Conservation (phyloP, 2,797 vertebrate genomes). For the Cetoscarus ocellatus region DNA sequence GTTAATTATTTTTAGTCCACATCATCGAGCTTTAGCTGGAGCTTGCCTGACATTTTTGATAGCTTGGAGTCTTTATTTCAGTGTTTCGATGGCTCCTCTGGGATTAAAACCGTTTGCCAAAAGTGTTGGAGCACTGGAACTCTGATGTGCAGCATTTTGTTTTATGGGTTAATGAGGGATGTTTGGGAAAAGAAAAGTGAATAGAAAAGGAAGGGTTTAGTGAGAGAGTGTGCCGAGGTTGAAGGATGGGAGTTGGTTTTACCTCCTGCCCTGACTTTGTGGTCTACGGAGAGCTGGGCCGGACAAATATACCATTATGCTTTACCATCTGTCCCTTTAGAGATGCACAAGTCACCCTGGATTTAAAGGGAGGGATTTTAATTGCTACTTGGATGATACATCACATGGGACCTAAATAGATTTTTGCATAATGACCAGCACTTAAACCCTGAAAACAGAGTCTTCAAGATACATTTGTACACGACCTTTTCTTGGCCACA, state of each 20-base stretch:
- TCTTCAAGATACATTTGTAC: conserved; percentile 29
- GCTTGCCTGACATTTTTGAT: conserved; percentile 23
- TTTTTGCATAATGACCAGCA: conserved; percentile 71
- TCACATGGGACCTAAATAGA: conserved; percentile 68
- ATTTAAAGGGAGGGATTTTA: conserved; percentile 73
- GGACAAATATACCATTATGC: conserved; percentile 69
- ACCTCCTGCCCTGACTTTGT: conserved; percentile 61
- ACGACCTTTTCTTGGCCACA: conserved; percentile 53
- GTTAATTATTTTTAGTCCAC: too few relatives aligned
- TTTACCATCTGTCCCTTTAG: conserved; percentile 73
- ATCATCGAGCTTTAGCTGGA: too few relatives aligned
- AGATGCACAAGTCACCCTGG: conserved; percentile 61
- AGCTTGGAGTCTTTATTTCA: conserved; percentile 30
- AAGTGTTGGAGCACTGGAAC: conserved; percentile 40
- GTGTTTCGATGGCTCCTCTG: conserved; percentile 31
- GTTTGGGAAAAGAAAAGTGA: conserved; percentile 39
- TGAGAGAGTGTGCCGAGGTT: conserved; percentile 47
- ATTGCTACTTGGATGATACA: conserved; percentile 69
- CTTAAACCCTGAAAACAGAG: conserved; percentile 51
- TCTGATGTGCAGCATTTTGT: conserved; percentile 53
- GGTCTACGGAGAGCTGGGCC: conserved; percentile 54
- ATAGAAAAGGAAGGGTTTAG: conserved; percentile 56
- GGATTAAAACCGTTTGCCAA: conserved; percentile 54
- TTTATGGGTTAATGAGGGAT: conserved; percentile 46
- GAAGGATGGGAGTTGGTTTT: conserved; percentile 47